phyloP scores from a whole-genome alignment of 1,140 invertebrate species.

The Drosophila kanapiae region DNA sequence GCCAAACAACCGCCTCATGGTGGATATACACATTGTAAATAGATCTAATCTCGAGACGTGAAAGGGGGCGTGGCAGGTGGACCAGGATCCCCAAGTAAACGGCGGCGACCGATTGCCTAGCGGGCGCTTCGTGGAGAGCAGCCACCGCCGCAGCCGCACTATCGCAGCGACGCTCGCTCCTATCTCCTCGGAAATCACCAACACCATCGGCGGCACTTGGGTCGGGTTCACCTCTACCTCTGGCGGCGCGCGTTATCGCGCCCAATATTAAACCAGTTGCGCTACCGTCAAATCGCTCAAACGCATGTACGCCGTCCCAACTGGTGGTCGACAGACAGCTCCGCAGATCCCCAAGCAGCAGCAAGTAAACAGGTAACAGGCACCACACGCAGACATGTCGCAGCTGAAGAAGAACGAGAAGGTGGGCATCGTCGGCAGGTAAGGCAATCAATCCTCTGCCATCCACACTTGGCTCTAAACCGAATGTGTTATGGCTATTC shows the following conservation, averaged over 20 bases:
- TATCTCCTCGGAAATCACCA: constrained; percentile 66
- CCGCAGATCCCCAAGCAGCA: constrained; percentile 2
- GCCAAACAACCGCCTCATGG: neutral
- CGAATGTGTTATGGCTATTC: neutral
- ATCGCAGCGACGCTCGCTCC: constrained; percentile 14
- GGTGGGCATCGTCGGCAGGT: constrained; percentile 90
- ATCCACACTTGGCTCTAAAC: constrained; percentile 1
- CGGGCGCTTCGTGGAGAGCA: constrained; percentile 15
- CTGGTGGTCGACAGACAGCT: constrained; percentile 43
- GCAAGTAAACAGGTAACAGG: constrained; percentile 4
- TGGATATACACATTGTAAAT: constrained; percentile 2
- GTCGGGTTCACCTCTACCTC: constrained; percentile 76
- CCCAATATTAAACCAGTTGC: constrained; percentile 76
- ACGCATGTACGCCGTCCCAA: constrained; percentile 38
- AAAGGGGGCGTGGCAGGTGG: neutral
- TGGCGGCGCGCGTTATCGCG: constrained; percentile 55
- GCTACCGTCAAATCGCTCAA: constrained; percentile 48
- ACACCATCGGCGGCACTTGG: constrained; percentile 46
- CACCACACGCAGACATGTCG: constrained; percentile 45
- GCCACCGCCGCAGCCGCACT: constrained; percentile 2
- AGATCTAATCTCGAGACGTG: neutral
- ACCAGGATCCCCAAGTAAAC: neutral
- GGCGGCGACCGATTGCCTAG: constrained; percentile 34
- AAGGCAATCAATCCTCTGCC: constrained; percentile 49
- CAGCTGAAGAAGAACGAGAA: constrained; percentile 86